Base-by-base conservation (phyloP, 2,797 vertebrate species). In the Otolemur crassicaudatus region DNA sequence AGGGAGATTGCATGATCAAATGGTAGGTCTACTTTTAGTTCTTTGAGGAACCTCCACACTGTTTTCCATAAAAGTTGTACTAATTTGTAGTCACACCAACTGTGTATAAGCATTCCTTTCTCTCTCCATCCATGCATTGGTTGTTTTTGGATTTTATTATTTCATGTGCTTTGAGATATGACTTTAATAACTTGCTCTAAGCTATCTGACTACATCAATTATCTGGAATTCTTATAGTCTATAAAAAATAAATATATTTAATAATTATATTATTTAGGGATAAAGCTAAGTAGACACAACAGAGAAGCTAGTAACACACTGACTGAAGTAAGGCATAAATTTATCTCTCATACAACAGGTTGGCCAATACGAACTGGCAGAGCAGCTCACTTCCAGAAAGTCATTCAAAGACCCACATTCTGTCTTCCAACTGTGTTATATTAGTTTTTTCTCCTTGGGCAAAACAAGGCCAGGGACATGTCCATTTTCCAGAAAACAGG, bases 181-280 rank as follows among this genome's bases (percentile, higher is more conserved):
- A 69, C 14, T 31, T 85, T 14, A 65, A 14, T 63, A 93, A 65
- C 8, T 90, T 83, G 11, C 23, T 40, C 6, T 96, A 65, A 82
- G n/a, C 67, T 86, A 82, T 76, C 23, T 93, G n/a, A 87, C 16
- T 72, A 63, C 27, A 61, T 91, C 23, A 63, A 11, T 61, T 75
- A 0, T 40, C 77, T 92, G 8, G 10, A 40, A 13, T 65, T 81
- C n/a, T 63, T 87, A 79, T 43, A 87, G 69, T 58, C 20, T 73
- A 27, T 34, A 22, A 88, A 88, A 93, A 82, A 61, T 3, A 94
- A 96, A 80, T 65, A 31, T 34, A 76, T 87, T 90, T 49, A 87
- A 82, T 61, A 76, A 61, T 20, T 58, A 7, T 40, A 23, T 63
- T 86, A 84, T 91, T 69, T 79, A 89, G 1, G 7, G 19, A 40